Percentiles rank a stretch among this genome's conserved stretches.
phyloP scores from a whole-genome alignment of 2,797 vertebrate species.

The Gadopsis marmoratus region DNA sequence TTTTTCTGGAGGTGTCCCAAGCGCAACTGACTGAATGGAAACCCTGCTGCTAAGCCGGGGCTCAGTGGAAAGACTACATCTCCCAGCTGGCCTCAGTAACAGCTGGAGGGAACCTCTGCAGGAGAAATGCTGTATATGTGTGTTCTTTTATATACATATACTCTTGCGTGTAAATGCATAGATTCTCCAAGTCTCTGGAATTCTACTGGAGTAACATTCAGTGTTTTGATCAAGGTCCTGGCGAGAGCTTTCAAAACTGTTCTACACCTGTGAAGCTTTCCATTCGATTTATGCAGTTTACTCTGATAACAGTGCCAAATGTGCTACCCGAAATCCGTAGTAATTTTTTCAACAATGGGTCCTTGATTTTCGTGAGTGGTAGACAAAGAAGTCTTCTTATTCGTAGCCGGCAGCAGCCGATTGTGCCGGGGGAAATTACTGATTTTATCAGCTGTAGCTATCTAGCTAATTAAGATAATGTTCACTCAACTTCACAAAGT shows the following conservation, averaged over 20 bases:
- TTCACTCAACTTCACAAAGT: neutral
- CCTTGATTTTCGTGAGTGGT: neutral
- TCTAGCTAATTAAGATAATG: neutral
- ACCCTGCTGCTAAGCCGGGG: slow-evolving; percentile 21
- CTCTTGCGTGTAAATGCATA: neutral
- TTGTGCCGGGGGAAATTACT: neutral
- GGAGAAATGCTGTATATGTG: neutral
- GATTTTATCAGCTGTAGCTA: neutral
- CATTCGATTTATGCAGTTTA: neutral
- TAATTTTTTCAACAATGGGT: neutral
- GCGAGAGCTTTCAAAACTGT: neutral
- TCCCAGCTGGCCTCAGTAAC: slow-evolving; percentile 30
- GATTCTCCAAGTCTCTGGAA: too few species aligned
- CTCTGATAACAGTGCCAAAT: neutral
- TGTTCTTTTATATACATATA: neutral
- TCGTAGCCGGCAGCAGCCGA: neutral
- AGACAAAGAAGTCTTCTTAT: neutral
- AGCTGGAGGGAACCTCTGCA: slow-evolving; percentile 7
- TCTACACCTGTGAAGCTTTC: too few species aligned
- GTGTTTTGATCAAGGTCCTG: neutral
- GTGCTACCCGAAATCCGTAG: neutral
- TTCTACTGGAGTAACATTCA: neutral
- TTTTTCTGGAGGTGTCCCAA: slow-evolving; percentile 22
- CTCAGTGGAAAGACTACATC: slow-evolving; percentile 32
- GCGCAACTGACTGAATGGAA: slow-evolving; percentile 25